Percentiles rank a stretch among this genome's conserved stretches.
These are phyloP conservation scores for Eulemur rubriventer DNA, from an alignment of 2,797 vertebrate genomes.

Conservation along the genomic window DNA sequence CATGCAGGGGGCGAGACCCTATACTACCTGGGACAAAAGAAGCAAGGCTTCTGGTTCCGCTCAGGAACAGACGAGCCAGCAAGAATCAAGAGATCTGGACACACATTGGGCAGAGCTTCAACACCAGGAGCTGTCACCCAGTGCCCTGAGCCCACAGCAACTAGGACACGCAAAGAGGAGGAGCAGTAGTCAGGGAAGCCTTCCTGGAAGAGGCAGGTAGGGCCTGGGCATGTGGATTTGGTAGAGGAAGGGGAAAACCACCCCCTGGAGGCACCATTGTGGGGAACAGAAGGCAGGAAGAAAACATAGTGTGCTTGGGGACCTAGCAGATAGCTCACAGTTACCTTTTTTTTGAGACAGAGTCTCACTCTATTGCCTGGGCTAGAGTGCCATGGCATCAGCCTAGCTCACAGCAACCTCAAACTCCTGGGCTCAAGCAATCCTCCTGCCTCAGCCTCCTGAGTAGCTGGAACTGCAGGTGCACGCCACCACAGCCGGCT, in stretches of 20 bases:
- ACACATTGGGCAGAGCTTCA: background rate
- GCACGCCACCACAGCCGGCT: no score
- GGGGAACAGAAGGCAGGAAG: background rate
- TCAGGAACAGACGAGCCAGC: rapidly evolving
- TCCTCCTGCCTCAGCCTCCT: no score
- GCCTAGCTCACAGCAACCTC: no score
- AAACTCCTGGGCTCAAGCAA: no score
- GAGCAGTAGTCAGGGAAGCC: background rate
- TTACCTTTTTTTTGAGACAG: background rate
- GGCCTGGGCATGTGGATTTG: background rate
- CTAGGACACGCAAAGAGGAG: background rate
- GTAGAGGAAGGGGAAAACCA: background rate
- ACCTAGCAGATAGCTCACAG: background rate
- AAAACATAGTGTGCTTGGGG: background rate
- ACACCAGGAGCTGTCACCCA: background rate
- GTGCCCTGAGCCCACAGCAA: background rate
- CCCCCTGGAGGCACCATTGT: background rate
- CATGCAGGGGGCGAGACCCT: background rate
- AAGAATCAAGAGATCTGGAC: background rate
- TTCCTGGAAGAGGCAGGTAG: background rate
- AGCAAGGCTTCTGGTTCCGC: background rate
- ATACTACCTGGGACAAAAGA: background rate
- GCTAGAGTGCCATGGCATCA: no score
- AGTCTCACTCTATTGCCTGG: no score
- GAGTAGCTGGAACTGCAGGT: no score